Percentiles rank a stretch among this genome's conserved stretches.
Evolutionary conservation across 2,113 vertebrate species (phyloP).

Genomic region (Progne subis): DNA sequence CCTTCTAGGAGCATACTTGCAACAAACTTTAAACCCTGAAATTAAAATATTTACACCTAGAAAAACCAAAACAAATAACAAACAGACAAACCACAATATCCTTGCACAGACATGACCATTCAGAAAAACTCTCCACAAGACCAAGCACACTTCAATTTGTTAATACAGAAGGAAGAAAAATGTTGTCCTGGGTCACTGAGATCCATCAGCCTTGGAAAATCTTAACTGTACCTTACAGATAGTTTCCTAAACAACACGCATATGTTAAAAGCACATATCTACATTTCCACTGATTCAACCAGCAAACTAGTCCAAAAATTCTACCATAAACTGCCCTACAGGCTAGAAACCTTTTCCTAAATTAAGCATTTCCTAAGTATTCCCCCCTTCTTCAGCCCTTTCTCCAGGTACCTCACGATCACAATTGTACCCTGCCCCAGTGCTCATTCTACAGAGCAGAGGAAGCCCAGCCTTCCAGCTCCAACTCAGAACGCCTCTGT

Average conservation of each 20-base stretch:
- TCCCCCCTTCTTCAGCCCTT: background rate
- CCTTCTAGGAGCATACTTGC: background rate
- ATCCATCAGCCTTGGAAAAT: background rate
- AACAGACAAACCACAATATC: background rate
- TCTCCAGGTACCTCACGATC: background rate
- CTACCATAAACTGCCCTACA: background rate
- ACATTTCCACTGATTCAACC: background rate
- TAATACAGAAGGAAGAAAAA: background rate
- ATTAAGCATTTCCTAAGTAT: background rate
- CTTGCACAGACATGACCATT: background rate
- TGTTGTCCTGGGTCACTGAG: background rate
- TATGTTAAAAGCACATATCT: background rate
- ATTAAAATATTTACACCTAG: background rate
- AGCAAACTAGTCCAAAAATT: background rate
- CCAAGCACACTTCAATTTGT: background rate
- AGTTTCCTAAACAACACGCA: background rate
- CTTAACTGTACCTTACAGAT: background rate
- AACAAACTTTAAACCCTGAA: background rate
- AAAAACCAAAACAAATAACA: background rate
- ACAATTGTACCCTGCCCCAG: fast-evolving
- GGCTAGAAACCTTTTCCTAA: background rate
- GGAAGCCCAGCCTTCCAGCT: background rate
- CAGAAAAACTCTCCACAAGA: background rate
- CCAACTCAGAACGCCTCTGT: background rate
- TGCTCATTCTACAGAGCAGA: background rate